Evolutionary conservation across 1,140 invertebrate genomes (phyloP), one percentile per base, ranked within the genome.

Genomic region (Bicyclus anynana): DNA sequence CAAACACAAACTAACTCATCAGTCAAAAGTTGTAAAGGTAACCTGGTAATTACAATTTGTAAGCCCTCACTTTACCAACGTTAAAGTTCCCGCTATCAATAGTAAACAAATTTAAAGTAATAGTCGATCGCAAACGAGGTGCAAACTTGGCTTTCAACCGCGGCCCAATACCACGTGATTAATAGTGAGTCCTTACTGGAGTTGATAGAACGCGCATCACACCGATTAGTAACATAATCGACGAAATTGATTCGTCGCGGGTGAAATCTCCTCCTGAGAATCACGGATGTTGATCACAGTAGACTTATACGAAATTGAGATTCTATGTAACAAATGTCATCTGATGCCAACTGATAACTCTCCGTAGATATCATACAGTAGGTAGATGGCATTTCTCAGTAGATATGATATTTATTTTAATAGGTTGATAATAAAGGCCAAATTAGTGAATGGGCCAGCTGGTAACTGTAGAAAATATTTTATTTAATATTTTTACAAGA

Each of bases 91-190:
- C 42, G 53, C 38, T 52, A 54, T 59, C 40, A 29, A 52, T 61
- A 61, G 20, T 55, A 60, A 65, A 59, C 53, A 65, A 55, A 59
- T 59, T 65, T 59, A 62, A 65, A 69, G 55, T 58, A 60, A 71
- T 67, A 65, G 58, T 52, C 46, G 44, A 49, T 47, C 63, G 53
- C 38, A 63, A 63, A 62, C 57, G 54, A 63, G 44, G 60, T 58
- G 57, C 27, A 65, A 64, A 72, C 69, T 69, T 71, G 38, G 58
- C 67, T 66, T 67, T 69, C 59, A 62, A 44, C 63, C 49, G 5
- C n/a, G 23, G 17, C 18, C 17, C 40, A 66, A 61, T 61, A 37
- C 53, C 55, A 40, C 44, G 40, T 72, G 63, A 72, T 72, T 69
- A 72, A 72, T 72, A 63, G 59, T 53, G 26, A 10, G 12, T 16